Base-by-base conservation (phyloP, 2,797 vertebrate species). In the Siniperca scherzeri region DNA sequence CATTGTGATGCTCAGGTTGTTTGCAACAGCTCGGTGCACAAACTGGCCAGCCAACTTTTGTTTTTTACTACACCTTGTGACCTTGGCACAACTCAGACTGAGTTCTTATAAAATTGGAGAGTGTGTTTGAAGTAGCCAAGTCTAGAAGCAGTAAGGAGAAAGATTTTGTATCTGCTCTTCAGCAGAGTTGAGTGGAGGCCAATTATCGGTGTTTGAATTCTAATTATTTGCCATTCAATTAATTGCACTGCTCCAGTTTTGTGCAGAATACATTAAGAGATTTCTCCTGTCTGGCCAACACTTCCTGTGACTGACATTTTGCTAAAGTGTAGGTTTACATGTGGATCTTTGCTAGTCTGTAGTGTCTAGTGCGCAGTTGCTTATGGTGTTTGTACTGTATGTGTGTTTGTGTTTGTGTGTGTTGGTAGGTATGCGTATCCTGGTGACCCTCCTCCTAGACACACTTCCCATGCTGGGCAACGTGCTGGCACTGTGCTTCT, bases 391-490 rank as follows among this genome's bases (percentile, higher is more conserved):
- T 83, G 70, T 81, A 46, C 62, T 80, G 67, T 71, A 11, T 83
- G 27, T 87, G 57, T 87, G 30, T 87, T 61, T 87, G 68, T 89
- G 74, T 84, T 5, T 84, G 56, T 84, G 69, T 88, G 77, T 86
- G 81, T 77, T 74, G 83, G 74, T 40, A 96, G 96, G 98, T 90
- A 99, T 99, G 98, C 96, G 98, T 55, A 99, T 99, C 94, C 96
- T 99, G 82, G 98, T 99, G 81, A 99, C 98, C 8, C 95, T 99
- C 93, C 96, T 99, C 78, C 94, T 99, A 89, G 98, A 99, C 94
- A 99, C 98, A 2, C 96, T 99, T 89, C 98, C 98, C 82, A 99
- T 99, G 98, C 95, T 99, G 81, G 98, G 98, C 91, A 99, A 99
- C 5, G 98, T 99, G 78, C 96, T 99, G 78, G 96, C 98, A 59